Base-by-base conservation (phyloP, 2,888 invertebrate species). In the Stenchaetothrips biformis region DNA sequence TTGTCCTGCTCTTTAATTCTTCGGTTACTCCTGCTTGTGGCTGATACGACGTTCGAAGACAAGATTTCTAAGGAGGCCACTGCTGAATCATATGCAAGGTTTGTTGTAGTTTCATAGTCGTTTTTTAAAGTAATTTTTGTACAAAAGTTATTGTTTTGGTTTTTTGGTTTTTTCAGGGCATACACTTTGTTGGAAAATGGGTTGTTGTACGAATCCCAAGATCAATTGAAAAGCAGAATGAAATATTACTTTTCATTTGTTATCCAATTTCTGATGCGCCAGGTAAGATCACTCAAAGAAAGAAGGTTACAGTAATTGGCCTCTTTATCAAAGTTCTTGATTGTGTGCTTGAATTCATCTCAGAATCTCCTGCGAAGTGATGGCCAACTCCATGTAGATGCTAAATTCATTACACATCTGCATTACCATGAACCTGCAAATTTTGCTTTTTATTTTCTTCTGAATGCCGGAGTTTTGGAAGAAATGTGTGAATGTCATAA, bases 351-450 rank as follows among this genome's bases (percentile, higher is more conserved):
- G 67, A 11, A 8, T 9, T 16, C 2, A 13, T 53, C 7, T 9
- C 8, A 74, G 67, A 25, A 25, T 11, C n/a, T 74, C 11, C 7
- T 74, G 1, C 11, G 25, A 7, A 7, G 11, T 4, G 21, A 74
- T 25, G 59, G 47, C 2, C 9, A 21, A 8, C 59, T 21, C 25
- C n/a, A 49, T 21, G 3, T 13, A 11, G 37, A 79, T 53, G 37
- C 37, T 59, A 18, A 79, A 47, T 47, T 81, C 2, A 49, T 81
- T 1, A 81, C 81, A 27, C 81, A 81, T 18, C 59, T 81, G 8
- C 79, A 80, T 25, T 81, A 81, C 48, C 81, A 81, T 77, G 82
- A 82, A 49, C 82, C 82, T 8, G 81, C 80, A 16, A 82, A 82
- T 49, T 78, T 82, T 47, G 81, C 78, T 25, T 81, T 81, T 78